Percentiles rank a stretch among this genome's conserved stretches.
Evolutionary conservation across 2,113 vertebrate genomes (phyloP).

Genomic region (Nymphicus hollandicus): DNA sequence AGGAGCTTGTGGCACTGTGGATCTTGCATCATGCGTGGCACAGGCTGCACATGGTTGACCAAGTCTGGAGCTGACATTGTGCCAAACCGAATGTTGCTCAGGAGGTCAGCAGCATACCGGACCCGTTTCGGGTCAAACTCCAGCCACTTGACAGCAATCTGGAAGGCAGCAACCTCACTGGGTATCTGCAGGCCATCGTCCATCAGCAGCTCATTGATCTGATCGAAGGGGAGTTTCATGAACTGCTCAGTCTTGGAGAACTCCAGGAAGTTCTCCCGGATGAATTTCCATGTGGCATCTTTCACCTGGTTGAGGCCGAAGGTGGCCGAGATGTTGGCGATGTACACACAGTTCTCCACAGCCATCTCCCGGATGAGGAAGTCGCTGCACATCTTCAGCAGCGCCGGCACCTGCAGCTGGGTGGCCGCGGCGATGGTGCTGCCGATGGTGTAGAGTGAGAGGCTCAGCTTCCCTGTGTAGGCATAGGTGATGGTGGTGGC

Average conservation of each 20-base stretch:
- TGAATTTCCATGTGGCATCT: slow-evolving; percentile 72
- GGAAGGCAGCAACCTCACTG: slow-evolving; percentile 79
- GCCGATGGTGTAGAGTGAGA: slow-evolving; percentile 85
- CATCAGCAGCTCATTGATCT: slow-evolving; percentile 80
- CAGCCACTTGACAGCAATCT: slow-evolving; percentile 83
- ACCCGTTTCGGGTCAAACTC: slow-evolving; percentile 79
- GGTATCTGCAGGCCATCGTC: slow-evolving; percentile 78
- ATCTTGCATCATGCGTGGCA: slow-evolving; percentile 83
- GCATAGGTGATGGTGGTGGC: slow-evolving; percentile 80
- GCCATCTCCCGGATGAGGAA: slow-evolving; percentile 82
- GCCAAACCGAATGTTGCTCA: slow-evolving; percentile 78
- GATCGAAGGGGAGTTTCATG: slow-evolving; percentile 80
- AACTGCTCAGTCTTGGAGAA: slow-evolving; percentile 81
- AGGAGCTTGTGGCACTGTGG: slow-evolving; percentile 82
- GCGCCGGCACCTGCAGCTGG: slow-evolving; percentile 76
- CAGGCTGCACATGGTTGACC: slow-evolving; percentile 82
- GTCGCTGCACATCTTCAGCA: slow-evolving; percentile 81
- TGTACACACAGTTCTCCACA: slow-evolving; percentile 81
- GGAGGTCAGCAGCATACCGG: slow-evolving; percentile 74
- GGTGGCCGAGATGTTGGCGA: slow-evolving; percentile 81
- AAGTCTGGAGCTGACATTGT: slow-evolving; percentile 83
- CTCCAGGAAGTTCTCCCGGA: slow-evolving; percentile 80
- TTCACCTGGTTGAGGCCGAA: slow-evolving; percentile 75
- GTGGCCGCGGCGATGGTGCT: slow-evolving; percentile 79
- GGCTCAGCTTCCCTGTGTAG: slow-evolving; percentile 82